Evolutionary conservation across 2,113 vertebrate species (phyloP).

Genomic region (Cyanoramphus novaezelandiae): DNA sequence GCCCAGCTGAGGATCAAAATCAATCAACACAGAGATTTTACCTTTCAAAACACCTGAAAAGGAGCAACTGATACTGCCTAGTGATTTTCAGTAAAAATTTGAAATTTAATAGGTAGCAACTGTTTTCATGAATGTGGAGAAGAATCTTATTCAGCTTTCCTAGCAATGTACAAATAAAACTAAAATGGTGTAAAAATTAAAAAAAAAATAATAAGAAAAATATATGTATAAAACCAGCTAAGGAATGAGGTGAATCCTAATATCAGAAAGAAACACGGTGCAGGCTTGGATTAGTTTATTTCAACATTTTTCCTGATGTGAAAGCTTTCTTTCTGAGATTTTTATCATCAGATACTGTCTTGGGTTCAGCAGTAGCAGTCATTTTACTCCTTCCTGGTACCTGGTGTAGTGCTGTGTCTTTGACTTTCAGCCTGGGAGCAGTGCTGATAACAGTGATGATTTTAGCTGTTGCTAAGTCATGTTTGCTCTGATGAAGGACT

Average conservation of each 20-base stretch:
- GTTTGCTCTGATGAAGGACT: too few species aligned
- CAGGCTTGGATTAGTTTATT: background rate
- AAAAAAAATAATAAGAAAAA: background rate
- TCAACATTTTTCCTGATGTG: background rate
- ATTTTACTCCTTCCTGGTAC: too few species aligned
- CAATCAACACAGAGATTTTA: background rate
- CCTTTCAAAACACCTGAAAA: background rate
- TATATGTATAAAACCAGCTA: background rate
- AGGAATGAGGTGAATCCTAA: background rate
- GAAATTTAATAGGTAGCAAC: background rate
- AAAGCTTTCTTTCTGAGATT: background rate
- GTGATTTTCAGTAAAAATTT: background rate
- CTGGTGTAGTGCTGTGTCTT: too few species aligned
- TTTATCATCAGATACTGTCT: background rate
- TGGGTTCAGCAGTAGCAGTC: too few species aligned
- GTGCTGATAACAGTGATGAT: too few species aligned
- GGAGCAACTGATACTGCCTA: accelerated
- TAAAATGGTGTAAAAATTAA: background rate
- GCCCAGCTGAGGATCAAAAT: background rate
- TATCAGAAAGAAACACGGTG: background rate
- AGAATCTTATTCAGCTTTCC: background rate
- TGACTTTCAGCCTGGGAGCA: too few species aligned
- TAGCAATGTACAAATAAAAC: background rate
- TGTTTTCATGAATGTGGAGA: background rate
- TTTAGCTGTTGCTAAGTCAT: too few species aligned